phyloP scores from a whole-genome alignment of 2,888 invertebrate species.

The Achlya flavicornis region DNA sequence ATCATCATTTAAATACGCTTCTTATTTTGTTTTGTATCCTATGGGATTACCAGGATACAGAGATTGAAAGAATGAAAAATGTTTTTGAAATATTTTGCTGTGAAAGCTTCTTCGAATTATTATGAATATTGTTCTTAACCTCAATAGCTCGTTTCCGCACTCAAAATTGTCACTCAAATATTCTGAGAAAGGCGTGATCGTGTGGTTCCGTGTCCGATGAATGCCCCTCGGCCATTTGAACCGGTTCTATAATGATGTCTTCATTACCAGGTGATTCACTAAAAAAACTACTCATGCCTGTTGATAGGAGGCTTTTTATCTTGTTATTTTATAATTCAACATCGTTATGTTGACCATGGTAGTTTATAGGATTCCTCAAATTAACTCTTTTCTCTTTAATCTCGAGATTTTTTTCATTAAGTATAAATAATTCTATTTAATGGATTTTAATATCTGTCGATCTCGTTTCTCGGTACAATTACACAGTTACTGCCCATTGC shows the following conservation, averaged over 20 bases:
- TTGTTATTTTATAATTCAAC: conserved; percentile 29
- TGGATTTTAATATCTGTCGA: conserved; percentile 77
- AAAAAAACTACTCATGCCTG: conserved; percentile 48
- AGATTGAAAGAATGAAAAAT: conserved; percentile 54
- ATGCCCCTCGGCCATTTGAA: conserved; percentile 55
- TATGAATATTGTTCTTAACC: neutral
- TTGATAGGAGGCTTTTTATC: conserved; percentile 38
- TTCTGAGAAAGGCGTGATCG: conserved; percentile 31
- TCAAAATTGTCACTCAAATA: conserved; percentile 18
- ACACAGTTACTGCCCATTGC: conserved; percentile 80
- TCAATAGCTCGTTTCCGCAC: neutral
- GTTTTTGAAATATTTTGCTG: conserved; percentile 36
- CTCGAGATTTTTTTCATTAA: conserved; percentile 25
- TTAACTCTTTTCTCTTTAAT: conserved; percentile 29
- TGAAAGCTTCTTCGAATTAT: neutral
- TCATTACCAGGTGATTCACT: conserved; percentile 75
- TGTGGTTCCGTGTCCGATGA: conserved; percentile 34
- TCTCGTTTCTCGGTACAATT: conserved; percentile 78
- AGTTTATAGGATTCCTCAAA: conserved; percentile 10
- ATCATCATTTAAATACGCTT: conserved; percentile 49
- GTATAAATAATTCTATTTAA: conserved; percentile 48
- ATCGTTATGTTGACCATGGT: conserved; percentile 17
- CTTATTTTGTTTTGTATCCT: conserved; percentile 59
- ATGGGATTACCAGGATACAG: conserved; percentile 45
- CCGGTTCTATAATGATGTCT: conserved; percentile 79